Evolutionary conservation across 2,888 invertebrate genomes (phyloP), one percentile per base, ranked within the genome.

Genomic region (Atrina japonica): DNA sequence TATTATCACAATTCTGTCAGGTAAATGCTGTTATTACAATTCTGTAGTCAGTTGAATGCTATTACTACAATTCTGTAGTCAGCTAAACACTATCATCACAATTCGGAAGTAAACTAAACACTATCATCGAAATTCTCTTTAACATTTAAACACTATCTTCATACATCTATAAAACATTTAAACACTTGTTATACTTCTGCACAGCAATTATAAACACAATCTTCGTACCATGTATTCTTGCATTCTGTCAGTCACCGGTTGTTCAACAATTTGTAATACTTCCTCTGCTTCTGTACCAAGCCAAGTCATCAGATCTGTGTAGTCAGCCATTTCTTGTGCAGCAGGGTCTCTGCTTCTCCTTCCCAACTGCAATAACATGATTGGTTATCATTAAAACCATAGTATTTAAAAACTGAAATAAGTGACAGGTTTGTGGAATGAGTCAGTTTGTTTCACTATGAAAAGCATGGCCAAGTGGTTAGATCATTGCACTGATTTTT

Each of bases 251-350:
- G 81, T 80, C 41, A 90, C 83, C 1, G 89, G 89, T 68, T 84
- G 78, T 65, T 88, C 83, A 1, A 85, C 83, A n/a, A 85, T 80
- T 53, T 83, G 75, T 59, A 90, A 79, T 9, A 83, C 77, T 29
- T 86, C 86, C n/a, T 87, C 84, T 16, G 89, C 88, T 55, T 88
- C 86, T 83, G 75, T 76, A 16, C 93, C 92, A 75, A 97, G 92
- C 96, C 97, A 98, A 84, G 93, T 93, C 86, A 95, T 92, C 76
- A 98, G 92, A 81, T 94, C 94, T 86, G 94, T 94, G 91, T 95
- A 89, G 50, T 88, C 88, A 27, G 83, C 73, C 74, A 84, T 73
- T 70, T 90, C 90, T 70, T 85, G 83, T 29, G 83, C 84, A 25
- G 82, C 79, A 49, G 86, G 84, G 49, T 84, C 82, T 66, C 76